phyloP scores from a whole-genome alignment of 1,140 invertebrate species.

The Caerostris darwini region DNA sequence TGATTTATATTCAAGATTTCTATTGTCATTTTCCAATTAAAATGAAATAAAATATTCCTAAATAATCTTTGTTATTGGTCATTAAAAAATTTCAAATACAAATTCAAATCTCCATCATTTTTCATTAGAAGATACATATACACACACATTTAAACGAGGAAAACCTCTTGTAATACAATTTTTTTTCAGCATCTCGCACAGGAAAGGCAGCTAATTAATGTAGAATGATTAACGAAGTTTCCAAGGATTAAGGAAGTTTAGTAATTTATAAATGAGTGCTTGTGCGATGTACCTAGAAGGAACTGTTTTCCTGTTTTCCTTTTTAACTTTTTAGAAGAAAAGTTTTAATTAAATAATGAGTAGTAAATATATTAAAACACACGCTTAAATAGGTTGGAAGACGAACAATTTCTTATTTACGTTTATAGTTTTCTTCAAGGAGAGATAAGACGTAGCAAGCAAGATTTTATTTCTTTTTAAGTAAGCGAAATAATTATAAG shows the following conservation, averaged over 20 bases:
- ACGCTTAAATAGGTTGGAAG: background rate
- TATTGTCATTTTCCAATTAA: no score
- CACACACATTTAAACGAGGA: no score
- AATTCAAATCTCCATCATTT: no score
- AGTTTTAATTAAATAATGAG: background rate
- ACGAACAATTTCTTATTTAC: background rate
- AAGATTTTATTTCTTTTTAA: background rate
- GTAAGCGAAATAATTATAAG: background rate
- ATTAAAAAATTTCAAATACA: no score
- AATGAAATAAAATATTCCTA: no score
- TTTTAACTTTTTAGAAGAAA: background rate
- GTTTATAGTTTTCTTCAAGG: background rate
- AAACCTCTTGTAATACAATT: no score
- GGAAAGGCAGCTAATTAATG: background rate
- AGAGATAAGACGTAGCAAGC: background rate
- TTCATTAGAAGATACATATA: no score
- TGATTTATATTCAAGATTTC: no score
- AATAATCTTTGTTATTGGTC: no score
- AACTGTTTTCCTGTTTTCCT: background rate
- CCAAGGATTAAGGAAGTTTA: conserved; percentile 18
- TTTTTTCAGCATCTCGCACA: background rate
- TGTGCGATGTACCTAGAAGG: background rate
- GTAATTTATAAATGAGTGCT: background rate
- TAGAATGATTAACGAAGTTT: background rate
- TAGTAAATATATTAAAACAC: background rate